Evolutionary conservation across 2,113 vertebrate genomes (phyloP).

Genomic region (Arizona elegans): DNA sequence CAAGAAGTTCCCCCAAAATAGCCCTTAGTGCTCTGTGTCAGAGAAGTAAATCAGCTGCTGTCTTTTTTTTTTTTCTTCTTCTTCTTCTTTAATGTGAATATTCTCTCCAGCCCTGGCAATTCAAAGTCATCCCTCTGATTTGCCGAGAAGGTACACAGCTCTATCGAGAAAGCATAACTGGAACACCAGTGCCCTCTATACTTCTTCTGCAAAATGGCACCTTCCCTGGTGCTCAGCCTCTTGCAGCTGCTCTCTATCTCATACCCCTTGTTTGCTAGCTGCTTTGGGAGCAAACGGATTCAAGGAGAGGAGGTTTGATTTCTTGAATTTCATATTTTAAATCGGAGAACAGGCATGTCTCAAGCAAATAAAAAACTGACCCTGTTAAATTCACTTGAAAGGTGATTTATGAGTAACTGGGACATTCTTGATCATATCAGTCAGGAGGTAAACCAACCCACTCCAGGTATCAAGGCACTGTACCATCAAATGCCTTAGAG

Average conservation of each 20-base stretch:
- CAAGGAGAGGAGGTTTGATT: background rate
- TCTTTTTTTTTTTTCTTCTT: background rate
- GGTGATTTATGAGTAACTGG: background rate
- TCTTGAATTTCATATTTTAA: background rate
- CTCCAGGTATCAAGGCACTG: background rate
- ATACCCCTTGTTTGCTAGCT: background rate
- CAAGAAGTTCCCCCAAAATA: background rate
- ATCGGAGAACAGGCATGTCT: background rate
- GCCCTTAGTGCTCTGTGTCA: background rate
- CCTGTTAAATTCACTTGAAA: background rate
- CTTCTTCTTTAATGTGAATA: background rate
- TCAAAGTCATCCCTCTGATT: background rate
- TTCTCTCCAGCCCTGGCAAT: background rate
- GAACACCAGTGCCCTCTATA: slow-evolving; percentile 64
- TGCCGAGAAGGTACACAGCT: background rate
- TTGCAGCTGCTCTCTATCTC: no score
- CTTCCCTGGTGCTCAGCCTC: background rate
- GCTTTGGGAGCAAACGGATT: no score
- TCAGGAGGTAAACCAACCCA: background rate
- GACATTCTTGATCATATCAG: background rate
- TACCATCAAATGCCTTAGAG: background rate
- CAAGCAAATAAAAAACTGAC: background rate
- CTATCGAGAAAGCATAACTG: slow-evolving; percentile 44
- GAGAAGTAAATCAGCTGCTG: background rate
- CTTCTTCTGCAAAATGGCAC: slow-evolving; percentile 58